Evolutionary conservation across 2,113 vertebrate genomes (phyloP), one percentile per base, ranked within the genome.

Genomic region (Nasalis larvatus): DNA sequence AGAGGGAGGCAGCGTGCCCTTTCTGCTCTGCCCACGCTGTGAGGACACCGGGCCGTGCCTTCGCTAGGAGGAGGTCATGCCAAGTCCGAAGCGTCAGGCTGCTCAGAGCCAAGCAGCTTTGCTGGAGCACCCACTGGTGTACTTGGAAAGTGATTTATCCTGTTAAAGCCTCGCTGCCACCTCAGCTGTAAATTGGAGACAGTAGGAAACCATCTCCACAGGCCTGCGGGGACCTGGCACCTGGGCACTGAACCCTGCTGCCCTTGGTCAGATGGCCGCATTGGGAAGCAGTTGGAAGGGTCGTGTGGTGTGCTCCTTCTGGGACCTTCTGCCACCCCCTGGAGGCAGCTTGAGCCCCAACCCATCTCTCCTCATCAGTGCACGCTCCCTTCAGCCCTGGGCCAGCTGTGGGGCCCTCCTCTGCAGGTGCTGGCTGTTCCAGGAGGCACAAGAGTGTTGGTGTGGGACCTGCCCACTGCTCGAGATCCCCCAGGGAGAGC

Each of bases 321-420:
- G 27, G 5, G 14, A 6, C 60, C 32, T 25, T 20, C 78, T 8
- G 2, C 56, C 52, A 4, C 25, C 1, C 3, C 47, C n/a, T 8
- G 18, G 49, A 81, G 47, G 11, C 37, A 56, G 63, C 5, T 45
- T 5, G 4, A 63, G n/a, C 21, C 56, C 35, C 30, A 16, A 18
- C 17, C 8, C 4, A 12, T 20, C 69, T 76, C 60, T 77, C 52
- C 21, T 40, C 35, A 13, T 42, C 35, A 68, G 14, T 0, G 8
- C 1, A 0, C 76, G 5, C 32, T 16, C 5, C 7, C 45, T 81
- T 60, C 13, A 11, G 73, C 58, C 37, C 13, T 2, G 0, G 32
- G 20, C 30, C 54, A 40, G 52, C 52, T 47, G 9, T 18, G 7
- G 17, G 27, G 74, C 6, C 32, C 3, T 4, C 3, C 10, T 37